phyloP scores from a whole-genome alignment of 2,888 invertebrate genomes.

The Chalcis sispes region DNA sequence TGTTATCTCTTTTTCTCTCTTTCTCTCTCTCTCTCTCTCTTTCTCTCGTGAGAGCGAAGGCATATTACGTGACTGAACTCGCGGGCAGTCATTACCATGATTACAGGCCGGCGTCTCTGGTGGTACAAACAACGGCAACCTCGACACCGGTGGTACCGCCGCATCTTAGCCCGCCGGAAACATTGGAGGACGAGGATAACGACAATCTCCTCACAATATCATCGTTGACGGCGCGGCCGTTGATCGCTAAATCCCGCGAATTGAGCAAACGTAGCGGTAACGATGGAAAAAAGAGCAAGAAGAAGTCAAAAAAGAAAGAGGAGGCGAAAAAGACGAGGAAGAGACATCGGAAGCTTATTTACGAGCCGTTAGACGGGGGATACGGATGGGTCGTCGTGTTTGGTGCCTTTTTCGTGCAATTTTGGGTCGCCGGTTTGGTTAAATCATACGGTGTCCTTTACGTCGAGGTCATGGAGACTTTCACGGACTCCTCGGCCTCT shows the following conservation, averaged over 20 bases:
- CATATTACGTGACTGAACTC: no score
- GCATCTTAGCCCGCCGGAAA: conserved; percentile 75
- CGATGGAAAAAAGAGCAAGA: conserved; percentile 52
- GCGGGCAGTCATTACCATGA: conserved; percentile 62
- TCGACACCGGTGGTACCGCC: conserved; percentile 75
- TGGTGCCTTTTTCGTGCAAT: conserved; percentile 88
- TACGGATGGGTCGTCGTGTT: conserved; percentile 88
- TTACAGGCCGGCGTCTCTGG: conserved; percentile 76
- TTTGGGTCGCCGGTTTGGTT: conserved; percentile 88
- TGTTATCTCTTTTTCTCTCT: no score
- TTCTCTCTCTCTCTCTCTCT: neutral
- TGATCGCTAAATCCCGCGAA: conserved; percentile 83
- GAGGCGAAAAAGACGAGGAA: conserved; percentile 46
- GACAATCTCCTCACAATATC: conserved; percentile 85
- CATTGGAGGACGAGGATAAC: conserved; percentile 81
- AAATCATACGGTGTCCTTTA: conserved; percentile 89
- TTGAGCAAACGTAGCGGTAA: conserved; percentile 61
- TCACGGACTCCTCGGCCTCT: conserved; percentile 84
- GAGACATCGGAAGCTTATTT: conserved; percentile 62
- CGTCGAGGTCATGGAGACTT: conserved; percentile 88
- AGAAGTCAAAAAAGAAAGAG: conserved; percentile 58
- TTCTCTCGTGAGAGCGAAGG: no score
- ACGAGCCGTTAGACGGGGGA: conserved; percentile 83
- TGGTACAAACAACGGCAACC: conserved; percentile 75
- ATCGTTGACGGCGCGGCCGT: conserved; percentile 84